Percentiles rank a stretch among this genome's conserved stretches.
These are phyloP conservation scores for Florisuga fusca DNA, from an alignment of 2,797 vertebrate species.

Conservation along the genomic window DNA sequence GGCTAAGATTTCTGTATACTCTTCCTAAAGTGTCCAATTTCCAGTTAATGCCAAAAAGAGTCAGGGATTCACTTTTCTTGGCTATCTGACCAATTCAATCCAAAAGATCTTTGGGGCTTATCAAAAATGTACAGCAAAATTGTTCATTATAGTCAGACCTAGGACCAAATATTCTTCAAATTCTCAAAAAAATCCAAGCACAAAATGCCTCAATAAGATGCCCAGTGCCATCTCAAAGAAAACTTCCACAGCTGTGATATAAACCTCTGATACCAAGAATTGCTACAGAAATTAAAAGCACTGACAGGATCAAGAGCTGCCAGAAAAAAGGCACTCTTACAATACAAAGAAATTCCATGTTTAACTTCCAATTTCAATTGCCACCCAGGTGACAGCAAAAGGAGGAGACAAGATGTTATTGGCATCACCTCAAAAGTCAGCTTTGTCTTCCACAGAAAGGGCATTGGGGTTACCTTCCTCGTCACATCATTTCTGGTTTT, in stretches of 20 bases:
- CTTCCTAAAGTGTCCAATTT: background rate
- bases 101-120: background rate
- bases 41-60: background rate
- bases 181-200: background rate
- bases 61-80: background rate
- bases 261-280: background rate
- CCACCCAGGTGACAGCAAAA: background rate
- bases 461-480: background rate
- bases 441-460: background rate
- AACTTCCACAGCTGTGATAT: background rate
- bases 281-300: background rate
- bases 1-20: background rate
- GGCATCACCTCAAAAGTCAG: background rate
- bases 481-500: background rate
- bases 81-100: background rate
- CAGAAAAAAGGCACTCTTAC: background rate
- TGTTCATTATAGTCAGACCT: background rate
- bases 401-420: too few relatives aligned
- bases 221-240: background rate
- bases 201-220: background rate
- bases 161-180: background rate
- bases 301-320: background rate
- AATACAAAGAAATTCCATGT: background rate
- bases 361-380: background rate
- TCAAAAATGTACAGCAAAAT: background rate